Base-by-base conservation (phyloP, 2,797 vertebrate genomes). In the Periophthalmus magnuspinnatus region DNA sequence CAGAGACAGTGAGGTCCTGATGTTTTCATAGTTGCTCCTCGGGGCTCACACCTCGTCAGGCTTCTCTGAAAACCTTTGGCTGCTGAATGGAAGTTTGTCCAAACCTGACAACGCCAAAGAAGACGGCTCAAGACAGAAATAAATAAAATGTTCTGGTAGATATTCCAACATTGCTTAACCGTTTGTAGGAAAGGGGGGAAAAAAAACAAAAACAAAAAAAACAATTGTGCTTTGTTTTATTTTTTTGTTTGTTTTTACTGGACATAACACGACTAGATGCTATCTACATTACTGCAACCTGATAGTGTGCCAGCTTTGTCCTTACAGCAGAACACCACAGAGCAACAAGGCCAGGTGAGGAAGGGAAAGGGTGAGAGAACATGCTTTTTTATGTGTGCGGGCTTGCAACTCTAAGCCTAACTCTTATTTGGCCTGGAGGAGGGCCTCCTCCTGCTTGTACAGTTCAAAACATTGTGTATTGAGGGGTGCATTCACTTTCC, bases 71-170 rank as follows among this genome's bases (percentile, higher is more conserved):
- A 61, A 61, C 34, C 6, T 14, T 21, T 70, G 71, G 68, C 65
- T 68, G 60, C 5, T 10, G 0, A 11, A 8, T 5, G 1, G 34
- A 54, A 45, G 65, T 74, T 70, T 72, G 76, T 70, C 67, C 52
- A 14, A 36, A 64, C 74, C 52, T 76, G 80, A 32, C 1, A 28
- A 60, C 10, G n/a, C 67, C 32, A 16, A 19, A 17, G 33, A 33
- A 17, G 14, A 38, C 9, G 19, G 28, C 0, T 21, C 60, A 45
- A n/a, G n/a, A 24, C 33, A 11, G 41, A 14, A 38, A 61, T 61
- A 41, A 61, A 60, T 19, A n/a, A n/a, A 8, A 32, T 1, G 19
- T 22, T 60, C 41, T 36, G 17, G 36, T 14, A 7, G 10, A 45
- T 3, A 11, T 22, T 4, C 11, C 52, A 5, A 22, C n/a, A 55